These are phyloP conservation scores for Vimba vimba DNA, from an alignment of 2,113 vertebrate genomes.

Conservation along the genomic window DNA sequence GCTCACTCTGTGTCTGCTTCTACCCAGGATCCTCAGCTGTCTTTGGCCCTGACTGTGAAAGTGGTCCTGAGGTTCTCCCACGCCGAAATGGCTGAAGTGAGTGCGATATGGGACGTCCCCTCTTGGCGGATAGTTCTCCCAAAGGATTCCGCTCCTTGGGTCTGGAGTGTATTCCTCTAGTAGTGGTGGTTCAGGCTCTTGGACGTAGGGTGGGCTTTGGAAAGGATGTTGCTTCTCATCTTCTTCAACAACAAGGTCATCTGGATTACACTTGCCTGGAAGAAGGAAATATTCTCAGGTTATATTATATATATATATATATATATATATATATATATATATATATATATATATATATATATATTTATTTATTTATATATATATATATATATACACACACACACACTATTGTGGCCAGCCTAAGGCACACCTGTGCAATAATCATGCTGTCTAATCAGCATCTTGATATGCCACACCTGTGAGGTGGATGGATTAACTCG, in stretches of 20 bases:
- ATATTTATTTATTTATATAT: neutral
- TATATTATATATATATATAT: neutral
- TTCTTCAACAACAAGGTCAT: slow-evolving; percentile 58
- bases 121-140: slow-evolving; percentile 68
- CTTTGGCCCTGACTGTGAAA: slow-evolving; percentile 31
- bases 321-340: neutral
- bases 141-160: slow-evolving; percentile 58
- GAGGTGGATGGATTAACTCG: too few species aligned
- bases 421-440: too few species aligned
- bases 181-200: slow-evolving; percentile 18
- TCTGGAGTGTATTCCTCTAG: slow-evolving; percentile 56
- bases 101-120: slow-evolving; percentile 71
- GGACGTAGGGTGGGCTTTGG: neutral
- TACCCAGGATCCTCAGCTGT: slow-evolving; percentile 34
- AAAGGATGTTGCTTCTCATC: slow-evolving; percentile 34
- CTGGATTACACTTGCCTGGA: slow-evolving; percentile 68
- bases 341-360: neutral
- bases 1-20: slow-evolving; percentile 39
- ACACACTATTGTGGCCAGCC: too few species aligned
- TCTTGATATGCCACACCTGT: too few species aligned
- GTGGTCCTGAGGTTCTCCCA: slow-evolving; percentile 59
- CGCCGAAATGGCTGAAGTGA: slow-evolving; percentile 56
- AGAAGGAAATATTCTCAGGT: neutral
- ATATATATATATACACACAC: neutral
- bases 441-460: too few species aligned